A percentile compares a stretch with the other conserved stretches of the same genome.
Conservation (phyloP, 2,113 vertebrate genomes). For the Peucedramus taeniatus region DNA sequence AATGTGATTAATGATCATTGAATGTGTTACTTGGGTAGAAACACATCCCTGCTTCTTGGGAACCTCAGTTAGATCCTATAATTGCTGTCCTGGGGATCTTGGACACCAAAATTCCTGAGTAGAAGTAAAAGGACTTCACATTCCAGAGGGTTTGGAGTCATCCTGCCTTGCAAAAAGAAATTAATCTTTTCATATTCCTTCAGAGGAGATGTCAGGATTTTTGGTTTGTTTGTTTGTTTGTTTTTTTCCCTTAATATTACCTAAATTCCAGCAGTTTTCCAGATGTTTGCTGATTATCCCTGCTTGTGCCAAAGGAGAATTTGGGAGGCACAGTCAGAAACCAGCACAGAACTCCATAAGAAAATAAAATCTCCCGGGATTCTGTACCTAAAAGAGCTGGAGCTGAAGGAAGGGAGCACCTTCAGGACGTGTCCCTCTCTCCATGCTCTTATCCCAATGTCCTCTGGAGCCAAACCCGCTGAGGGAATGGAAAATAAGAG, state of each 20-base stretch:
- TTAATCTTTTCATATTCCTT: background rate
- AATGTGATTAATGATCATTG: background rate
- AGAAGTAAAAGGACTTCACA: background rate
- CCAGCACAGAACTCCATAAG: background rate
- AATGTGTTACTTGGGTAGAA: background rate
- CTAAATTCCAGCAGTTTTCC: background rate
- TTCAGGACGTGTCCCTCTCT: background rate
- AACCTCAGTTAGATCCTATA: fast-evolving
- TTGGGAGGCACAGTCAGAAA: background rate
- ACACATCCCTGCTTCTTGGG: fast-evolving
- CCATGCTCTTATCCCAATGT: background rate
- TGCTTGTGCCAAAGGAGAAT: background rate
- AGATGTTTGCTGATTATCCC: background rate
- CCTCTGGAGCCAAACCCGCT: background rate
- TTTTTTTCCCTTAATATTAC: fast-evolving
- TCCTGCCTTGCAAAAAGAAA: background rate
- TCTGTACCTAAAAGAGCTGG: background rate
- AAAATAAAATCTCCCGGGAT: background rate
- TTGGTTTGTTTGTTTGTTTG: too few relatives aligned
- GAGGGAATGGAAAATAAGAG: background rate
- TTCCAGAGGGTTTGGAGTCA: background rate
- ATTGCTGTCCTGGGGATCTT: background rate
- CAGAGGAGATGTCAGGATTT: too few relatives aligned
- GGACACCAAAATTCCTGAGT: background rate
- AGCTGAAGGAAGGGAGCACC: background rate